Conservation (phyloP, 35 echinoderm and acorn worm species). For the Apostichopus californicus region DNA sequence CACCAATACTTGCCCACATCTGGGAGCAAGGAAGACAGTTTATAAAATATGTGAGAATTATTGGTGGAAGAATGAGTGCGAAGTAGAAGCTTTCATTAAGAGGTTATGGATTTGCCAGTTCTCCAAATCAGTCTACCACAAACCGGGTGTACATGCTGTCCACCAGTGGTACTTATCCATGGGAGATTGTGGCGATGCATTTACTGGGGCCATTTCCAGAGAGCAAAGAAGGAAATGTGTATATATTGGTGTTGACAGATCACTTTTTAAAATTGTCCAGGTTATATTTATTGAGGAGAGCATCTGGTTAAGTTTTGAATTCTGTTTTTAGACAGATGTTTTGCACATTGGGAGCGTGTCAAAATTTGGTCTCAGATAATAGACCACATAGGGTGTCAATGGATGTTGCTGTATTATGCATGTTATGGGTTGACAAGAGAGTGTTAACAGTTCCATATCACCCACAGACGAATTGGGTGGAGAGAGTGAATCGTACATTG, state of each 20-base stretch:
- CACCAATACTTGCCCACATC: conserved; percentile 2
- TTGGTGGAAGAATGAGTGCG: conserved; percentile 8
- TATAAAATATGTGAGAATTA: not conserved
- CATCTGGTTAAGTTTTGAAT: not conserved
- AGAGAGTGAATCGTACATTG: too few species aligned
- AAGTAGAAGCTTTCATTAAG: not conserved
- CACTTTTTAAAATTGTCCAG: not conserved
- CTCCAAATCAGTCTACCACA: not conserved
- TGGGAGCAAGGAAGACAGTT: conserved; percentile 4
- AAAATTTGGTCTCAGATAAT: not conserved
- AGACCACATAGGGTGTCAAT: conserved; percentile 4
- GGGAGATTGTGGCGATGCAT: not conserved
- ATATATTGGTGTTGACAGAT: conserved; percentile 4
- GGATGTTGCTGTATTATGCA: not conserved
- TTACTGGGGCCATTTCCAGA: not conserved
- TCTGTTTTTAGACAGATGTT: not conserved
- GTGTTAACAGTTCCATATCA: not conserved
- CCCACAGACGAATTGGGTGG: too few species aligned
- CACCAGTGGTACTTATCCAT: not conserved
- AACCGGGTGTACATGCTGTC: not conserved
- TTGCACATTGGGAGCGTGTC: not conserved
- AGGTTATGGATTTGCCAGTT: not conserved
- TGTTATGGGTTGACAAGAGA: not conserved
- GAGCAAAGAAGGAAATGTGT: not conserved
- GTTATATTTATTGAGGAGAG: not conserved